Conservation (phyloP, 2,113 vertebrate genomes). For the Jaculus jaculus region DNA sequence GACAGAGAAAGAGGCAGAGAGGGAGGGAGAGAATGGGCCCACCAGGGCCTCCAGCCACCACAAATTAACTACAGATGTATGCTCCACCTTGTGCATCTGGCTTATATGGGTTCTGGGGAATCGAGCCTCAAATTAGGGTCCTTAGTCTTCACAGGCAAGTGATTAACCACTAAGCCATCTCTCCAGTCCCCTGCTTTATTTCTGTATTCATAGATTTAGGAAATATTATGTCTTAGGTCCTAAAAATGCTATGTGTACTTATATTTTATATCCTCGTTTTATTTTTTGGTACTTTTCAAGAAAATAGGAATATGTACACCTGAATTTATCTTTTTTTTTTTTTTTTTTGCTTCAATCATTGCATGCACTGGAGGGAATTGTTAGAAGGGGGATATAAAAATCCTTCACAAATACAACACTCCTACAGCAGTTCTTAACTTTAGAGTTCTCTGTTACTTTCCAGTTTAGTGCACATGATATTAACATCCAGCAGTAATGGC, state of each 20-base stretch:
- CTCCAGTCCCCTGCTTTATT: too few relatives aligned
- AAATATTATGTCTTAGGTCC: neutral
- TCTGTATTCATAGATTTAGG: neutral
- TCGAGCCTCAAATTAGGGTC: too few relatives aligned
- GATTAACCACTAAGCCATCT: too few relatives aligned
- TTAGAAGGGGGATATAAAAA: neutral
- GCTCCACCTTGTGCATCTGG: too few relatives aligned
- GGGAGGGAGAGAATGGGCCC: too few relatives aligned
- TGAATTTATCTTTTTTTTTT: neutral
- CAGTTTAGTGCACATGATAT: neutral
- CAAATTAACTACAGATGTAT: too few relatives aligned
- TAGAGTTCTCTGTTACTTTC: neutral
- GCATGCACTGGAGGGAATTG: neutral
- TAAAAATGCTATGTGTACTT: neutral
- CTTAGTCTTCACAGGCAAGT: too few relatives aligned
- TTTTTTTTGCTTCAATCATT: neutral
- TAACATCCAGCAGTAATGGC: neutral
- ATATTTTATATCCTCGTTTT: neutral
- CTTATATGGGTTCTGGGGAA: too few relatives aligned
- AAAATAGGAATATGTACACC: neutral
- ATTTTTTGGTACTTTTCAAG: neutral
- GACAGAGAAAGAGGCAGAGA: too few relatives aligned
- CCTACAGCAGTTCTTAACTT: neutral
- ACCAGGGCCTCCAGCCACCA: too few relatives aligned
- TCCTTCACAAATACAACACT: neutral